Percentiles rank a stretch among this genome's conserved stretches.
Conservation (phyloP, 2,888 invertebrate genomes). For the Andrena minutula region DNA sequence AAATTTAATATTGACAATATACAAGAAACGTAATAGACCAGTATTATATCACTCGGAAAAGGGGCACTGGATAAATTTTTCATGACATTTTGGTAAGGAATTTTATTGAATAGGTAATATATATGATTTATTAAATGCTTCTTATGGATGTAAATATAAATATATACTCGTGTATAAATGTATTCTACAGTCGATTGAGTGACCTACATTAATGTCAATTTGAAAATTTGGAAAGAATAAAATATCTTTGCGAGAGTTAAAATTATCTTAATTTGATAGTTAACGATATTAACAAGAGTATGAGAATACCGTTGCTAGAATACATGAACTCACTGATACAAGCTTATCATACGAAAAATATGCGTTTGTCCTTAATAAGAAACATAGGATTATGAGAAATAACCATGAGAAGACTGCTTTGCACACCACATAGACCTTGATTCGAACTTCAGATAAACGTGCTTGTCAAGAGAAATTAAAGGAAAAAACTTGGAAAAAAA, state of each 20-base stretch:
- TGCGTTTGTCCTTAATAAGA: constrained; percentile 54
- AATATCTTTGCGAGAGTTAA: constrained; percentile 55
- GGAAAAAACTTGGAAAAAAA: constrained; percentile 70
- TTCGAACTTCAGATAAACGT: constrained; percentile 68
- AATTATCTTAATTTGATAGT: constrained; percentile 59
- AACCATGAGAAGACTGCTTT: constrained; percentile 74
- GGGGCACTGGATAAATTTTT: constrained; percentile 74
- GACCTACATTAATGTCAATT: constrained; percentile 69
- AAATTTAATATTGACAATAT: constrained; percentile 72
- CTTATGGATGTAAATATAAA: constrained; percentile 67
- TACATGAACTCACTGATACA: constrained; percentile 66
- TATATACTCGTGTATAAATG: constrained; percentile 65
- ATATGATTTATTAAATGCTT: constrained; percentile 66
- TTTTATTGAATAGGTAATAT: constrained; percentile 67
- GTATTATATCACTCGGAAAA: constrained; percentile 70
- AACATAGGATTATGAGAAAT: constrained; percentile 63
- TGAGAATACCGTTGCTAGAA: constrained; percentile 70
- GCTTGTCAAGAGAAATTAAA: constrained; percentile 65
- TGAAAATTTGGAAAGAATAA: constrained; percentile 68
- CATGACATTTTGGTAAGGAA: constrained; percentile 68
- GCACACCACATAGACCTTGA: constrained; percentile 72
- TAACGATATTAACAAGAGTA: constrained; percentile 49
- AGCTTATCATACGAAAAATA: constrained; percentile 61
- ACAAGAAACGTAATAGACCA: constrained; percentile 68
- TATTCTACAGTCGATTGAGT: constrained; percentile 66